phyloP scores from a whole-genome alignment of 2,888 invertebrate species.

The Cerceris ruficornis region DNA sequence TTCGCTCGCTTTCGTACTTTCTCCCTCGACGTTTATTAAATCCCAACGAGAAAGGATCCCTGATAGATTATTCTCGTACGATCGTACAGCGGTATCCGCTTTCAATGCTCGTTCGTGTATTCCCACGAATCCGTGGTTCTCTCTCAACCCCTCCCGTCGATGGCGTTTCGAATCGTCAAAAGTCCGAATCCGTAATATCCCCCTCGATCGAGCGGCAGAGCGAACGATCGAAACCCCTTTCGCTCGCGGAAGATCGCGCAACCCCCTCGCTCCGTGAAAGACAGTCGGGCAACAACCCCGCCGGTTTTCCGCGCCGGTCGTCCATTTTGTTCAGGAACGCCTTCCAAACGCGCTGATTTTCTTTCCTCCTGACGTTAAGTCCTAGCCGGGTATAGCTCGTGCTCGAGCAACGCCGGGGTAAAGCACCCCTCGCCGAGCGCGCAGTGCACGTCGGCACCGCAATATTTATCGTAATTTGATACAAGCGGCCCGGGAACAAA shows the following conservation, averaged over 20 bases:
- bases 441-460: slow-evolving; percentile 72
- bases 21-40: slow-evolving; percentile 41
- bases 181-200: slow-evolving; percentile 18
- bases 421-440: slow-evolving; percentile 61
- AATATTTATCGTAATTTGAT: slow-evolving; percentile 80
- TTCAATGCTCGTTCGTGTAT: too few species aligned
- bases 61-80: too few species aligned
- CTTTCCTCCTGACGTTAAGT: slow-evolving; percentile 59
- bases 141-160: neutral
- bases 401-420: slow-evolving; percentile 34
- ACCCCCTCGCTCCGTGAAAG: slow-evolving; percentile 11
- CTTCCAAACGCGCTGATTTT: slow-evolving; percentile 57
- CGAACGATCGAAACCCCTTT: slow-evolving; percentile 28
- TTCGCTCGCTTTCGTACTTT: slow-evolving; percentile 40
- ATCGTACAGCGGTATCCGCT: too few species aligned
- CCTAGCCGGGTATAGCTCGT: slow-evolving; percentile 32
- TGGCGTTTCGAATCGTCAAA: slow-evolving; percentile 37
- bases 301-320: slow-evolving; percentile 23
- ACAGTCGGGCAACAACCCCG: slow-evolving; percentile 35
- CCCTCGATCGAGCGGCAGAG: neutral
- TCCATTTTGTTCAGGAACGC: slow-evolving; percentile 61
- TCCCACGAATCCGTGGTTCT: neutral
- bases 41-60: neutral
- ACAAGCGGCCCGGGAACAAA: slow-evolving; percentile 75
- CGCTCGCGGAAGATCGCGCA: neutral